These are phyloP conservation scores for Pandemis heparana DNA, from an alignment of 2,888 invertebrate species.

Conservation along the genomic window DNA sequence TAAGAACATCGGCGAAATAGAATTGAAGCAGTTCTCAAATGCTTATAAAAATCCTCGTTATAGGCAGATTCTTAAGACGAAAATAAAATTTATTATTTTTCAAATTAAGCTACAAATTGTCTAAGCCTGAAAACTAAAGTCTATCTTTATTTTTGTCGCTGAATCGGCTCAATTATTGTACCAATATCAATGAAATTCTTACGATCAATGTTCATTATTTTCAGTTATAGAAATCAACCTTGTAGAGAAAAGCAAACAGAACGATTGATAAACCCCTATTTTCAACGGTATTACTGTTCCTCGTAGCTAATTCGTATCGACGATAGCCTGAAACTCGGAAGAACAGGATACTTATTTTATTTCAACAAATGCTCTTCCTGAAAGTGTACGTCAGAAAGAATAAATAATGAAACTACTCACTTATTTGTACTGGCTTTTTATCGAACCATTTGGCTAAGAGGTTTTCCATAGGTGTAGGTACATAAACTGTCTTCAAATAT, in stretches of 20 bases:
- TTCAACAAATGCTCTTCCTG: conserved; percentile 28
- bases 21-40: too few species aligned
- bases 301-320: conserved; percentile 10
- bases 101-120: too few species aligned
- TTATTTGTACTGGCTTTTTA: conserved; percentile 23
- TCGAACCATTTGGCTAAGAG: conserved; percentile 22
- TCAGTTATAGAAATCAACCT: neutral
- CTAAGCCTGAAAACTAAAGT: too few species aligned
- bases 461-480: conserved; percentile 12
- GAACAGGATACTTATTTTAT: conserved; percentile 25
- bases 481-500: conserved; percentile 9
- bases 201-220: too few species aligned
- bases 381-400: conserved; percentile 26
- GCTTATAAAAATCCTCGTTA: too few species aligned
- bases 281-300: neutral
- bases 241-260: neutral
- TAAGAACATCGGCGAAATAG: too few species aligned
- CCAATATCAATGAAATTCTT: too few species aligned
- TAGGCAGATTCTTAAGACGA: too few species aligned
- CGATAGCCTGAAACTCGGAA: conserved; percentile 18
- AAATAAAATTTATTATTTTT: too few species aligned
- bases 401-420: conserved; percentile 38
- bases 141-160: too few species aligned
- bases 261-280: neutral
- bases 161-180: too few species aligned